These are phyloP conservation scores for Rhinoderma darwinii DNA, from an alignment of 2,113 vertebrate genomes.

Conservation along the genomic window DNA sequence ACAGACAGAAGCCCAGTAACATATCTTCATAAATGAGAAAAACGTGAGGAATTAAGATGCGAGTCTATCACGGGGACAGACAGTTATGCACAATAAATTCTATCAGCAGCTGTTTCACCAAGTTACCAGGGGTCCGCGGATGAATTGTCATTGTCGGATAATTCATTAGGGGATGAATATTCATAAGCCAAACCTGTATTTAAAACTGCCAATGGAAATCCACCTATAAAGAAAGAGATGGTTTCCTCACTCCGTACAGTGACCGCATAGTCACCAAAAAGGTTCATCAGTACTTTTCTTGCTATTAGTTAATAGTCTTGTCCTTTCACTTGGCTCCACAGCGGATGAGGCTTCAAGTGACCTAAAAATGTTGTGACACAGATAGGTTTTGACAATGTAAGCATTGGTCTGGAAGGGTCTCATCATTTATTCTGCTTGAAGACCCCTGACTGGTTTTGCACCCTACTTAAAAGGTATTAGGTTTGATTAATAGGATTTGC, in stretches of 20 bases:
- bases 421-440: conserved; percentile 34
- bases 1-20: not conserved
- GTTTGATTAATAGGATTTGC: conserved; percentile 28
- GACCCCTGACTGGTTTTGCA: conserved; percentile 2
- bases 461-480: not conserved
- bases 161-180: not conserved
- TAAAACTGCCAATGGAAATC: not conserved
- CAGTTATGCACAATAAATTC: conserved; percentile 15
- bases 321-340: conserved; percentile 5
- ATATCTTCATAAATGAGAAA: conserved; percentile 10
- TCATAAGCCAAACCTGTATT: not conserved
- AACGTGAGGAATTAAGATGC: conserved; percentile 26
- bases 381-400: conserved; percentile 18
- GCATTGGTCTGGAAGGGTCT: conserved; percentile 34
- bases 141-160: not conserved
- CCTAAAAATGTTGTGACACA: conserved; percentile 42
- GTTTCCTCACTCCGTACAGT: not conserved
- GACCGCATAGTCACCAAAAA: too few species aligned
- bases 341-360: not conserved
- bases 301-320: not conserved
- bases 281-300: not conserved
- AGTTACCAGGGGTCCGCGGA: not conserved
- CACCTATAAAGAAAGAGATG: not conserved
- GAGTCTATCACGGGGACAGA: not conserved
- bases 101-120: conserved; percentile 1